Evolutionary conservation across 2,113 vertebrate genomes (phyloP), one percentile per base, ranked within the genome.

Genomic region (Nipponia nippon): DNA sequence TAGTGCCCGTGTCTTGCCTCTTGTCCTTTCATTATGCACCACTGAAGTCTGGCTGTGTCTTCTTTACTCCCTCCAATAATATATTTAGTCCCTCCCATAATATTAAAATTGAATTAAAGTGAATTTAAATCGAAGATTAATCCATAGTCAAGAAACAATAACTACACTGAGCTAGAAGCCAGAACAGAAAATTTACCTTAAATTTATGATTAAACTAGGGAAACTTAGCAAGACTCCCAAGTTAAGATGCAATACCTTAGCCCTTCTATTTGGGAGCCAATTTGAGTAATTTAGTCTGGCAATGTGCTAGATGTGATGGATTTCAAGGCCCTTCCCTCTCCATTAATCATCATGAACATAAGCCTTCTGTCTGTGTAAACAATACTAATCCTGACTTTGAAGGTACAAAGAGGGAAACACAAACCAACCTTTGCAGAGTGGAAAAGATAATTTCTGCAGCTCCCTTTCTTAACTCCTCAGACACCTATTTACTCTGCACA

Each of bases 301-400:
- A 87, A 50, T 36, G 69, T 72, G 65, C 77, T 95, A 89, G 62
- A 83, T 70, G 36, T 92, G 90, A 94, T 89, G 78, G 93, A 96
- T 95, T 89, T 93, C 91, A 85, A 90, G 89, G 82, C 22, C 84
- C 88, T 95, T 89, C 75, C 66, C 42, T 83, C 75, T 75, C 62
- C 87, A 91, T 84, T 94, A 96, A 96, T 97, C 91, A 95, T 49
- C n/a, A n/a, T 36, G 70, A 95, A 52, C 34, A 18, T 96, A 94
- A 94, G 84, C 70, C 70, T 83, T 77, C 83, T 93, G 88, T 97
- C 94, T 93, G 47, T 87, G 82, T 94, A 97, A 96, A 96, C 95
- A 96, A 85, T 76, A 88, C 93, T 97, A 97, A 96, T 97, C 95
- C 94, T 75, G 81, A 91, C 91, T 97, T 97, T 96, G 93, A 97